Conservation (phyloP, 2,888 invertebrate genomes). For the Pseudeuparius sepicola region DNA sequence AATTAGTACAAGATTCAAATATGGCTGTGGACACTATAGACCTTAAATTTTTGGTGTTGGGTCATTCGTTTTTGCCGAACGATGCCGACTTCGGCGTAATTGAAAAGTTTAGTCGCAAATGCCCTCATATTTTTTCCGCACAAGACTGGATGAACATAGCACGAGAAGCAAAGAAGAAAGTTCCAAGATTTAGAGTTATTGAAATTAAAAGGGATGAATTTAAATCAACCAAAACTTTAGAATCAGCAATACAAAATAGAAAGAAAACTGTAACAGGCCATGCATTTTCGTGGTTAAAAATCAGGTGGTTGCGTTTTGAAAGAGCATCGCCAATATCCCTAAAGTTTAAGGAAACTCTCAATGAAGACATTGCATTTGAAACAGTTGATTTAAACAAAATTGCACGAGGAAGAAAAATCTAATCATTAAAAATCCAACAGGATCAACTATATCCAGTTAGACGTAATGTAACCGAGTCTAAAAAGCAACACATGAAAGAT, state of each 20-base stretch:
- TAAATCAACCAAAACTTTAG: constrained; percentile 9
- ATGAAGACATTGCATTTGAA: constrained; percentile 6
- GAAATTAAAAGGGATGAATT: constrained; percentile 11
- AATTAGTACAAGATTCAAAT: constrained; percentile 9
- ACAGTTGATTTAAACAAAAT: constrained; percentile 7
- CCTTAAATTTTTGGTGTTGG: constrained; percentile 12
- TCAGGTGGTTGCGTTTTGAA: constrained; percentile 9
- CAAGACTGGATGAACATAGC: constrained; percentile 8
- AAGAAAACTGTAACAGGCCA: constrained; percentile 7
- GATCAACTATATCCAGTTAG: constrained; percentile 11
- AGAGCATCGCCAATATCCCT: constrained; percentile 4
- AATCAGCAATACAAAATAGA: constrained; percentile 9
- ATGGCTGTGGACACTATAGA: constrained; percentile 8
- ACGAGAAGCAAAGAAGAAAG: constrained; percentile 8
- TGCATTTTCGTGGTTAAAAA: constrained; percentile 7
- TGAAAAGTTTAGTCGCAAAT: constrained; percentile 7
- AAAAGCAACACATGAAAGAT: constrained; percentile 11
- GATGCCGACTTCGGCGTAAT: constrained; percentile 12
- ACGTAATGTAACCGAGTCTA: constrained; percentile 4
- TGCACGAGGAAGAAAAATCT: constrained; percentile 1
- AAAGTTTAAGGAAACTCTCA: constrained; percentile 11
- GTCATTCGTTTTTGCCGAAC: constrained; percentile 12
- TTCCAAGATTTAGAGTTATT: constrained; percentile 6
- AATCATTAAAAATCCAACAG: constrained; percentile 9
- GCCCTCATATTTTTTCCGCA: constrained; percentile 8